Evolutionary conservation across 37 sponge, comb jelly and placozoan genomes (phyloP), one percentile per base, ranked within the genome.

Genomic region (Ianthella basta): DNA sequence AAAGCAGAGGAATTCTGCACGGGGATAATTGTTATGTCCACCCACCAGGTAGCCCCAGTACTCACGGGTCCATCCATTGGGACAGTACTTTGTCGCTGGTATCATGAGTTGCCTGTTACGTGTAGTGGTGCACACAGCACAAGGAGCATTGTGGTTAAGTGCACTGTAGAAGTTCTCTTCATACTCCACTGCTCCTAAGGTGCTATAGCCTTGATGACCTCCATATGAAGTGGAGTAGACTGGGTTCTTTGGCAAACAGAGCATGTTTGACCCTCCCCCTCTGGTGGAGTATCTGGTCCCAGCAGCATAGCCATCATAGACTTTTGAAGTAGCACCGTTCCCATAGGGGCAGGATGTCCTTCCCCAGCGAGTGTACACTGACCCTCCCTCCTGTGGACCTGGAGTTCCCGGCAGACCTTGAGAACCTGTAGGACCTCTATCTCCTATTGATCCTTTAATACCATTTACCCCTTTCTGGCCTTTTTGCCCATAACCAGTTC

Each of bases 321-420:
- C 25, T 10, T 38, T 13, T 13, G 1, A 2, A 39, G 82, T 20
- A n/a, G n/a, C n/a, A 15, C 36, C 19, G 34, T 34, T 32, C 36
- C 38, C 66, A 35, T 34, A 15, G 1, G 82, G 82, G 39, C 82
- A 82, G 2, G 44, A 6, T 4, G 40, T 34, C 21, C 24, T 61
- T 6, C 82, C 82, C 82, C 82, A 82, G 19, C 65, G n/a, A 32
- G 40, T 63, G 66, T 82, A 82, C 70, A 69, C 70, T 27, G 18
- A 18, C 6, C 70, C 70, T 30, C 50, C 50, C 3, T 3, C 8
- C 6, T 3, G 6, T 8, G 3, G 6, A 10, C 6, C 6, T 8
- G 8, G 6, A 44, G 8, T 3, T 3, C 50, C 50, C 3, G 50
- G 50, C 50, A 44, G 50, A 44, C 50, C 8, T 3, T 3, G 50